These are phyloP conservation scores for Molorchus minor DNA, from an alignment of 2,888 invertebrate genomes.

Conservation along the genomic window DNA sequence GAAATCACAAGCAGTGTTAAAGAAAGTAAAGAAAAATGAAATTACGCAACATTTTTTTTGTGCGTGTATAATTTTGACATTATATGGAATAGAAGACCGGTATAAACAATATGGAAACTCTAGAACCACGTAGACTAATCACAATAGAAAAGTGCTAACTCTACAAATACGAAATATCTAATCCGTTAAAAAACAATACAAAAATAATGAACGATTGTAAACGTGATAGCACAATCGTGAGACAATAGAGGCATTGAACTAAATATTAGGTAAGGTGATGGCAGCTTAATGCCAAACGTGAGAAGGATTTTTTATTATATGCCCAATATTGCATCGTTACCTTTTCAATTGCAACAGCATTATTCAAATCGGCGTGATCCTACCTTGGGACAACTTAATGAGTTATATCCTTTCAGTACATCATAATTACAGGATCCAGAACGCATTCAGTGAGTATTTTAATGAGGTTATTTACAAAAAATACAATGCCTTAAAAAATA, in stretches of 20 bases:
- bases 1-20: too few species aligned
- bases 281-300: conserved; percentile 3
- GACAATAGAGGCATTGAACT: conserved; percentile 23
- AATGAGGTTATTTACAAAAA: too few species aligned
- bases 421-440: too few species aligned
- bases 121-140: too few species aligned
- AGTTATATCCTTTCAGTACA: neutral
- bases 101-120: too few species aligned
- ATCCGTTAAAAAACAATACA: neutral
- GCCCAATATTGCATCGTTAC: neutral
- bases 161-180: neutral
- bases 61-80: too few species aligned
- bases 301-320: neutral
- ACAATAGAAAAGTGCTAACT: too few species aligned
- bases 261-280: conserved; percentile 7
- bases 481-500: too few species aligned
- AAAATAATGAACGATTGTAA: neutral
- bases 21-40: too few species aligned
- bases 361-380: neutral
- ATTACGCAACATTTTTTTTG: too few species aligned
- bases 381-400: neutral
- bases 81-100: too few species aligned
- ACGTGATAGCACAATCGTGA: conserved; percentile 1
- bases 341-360: neutral
- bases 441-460: too few species aligned